These are phyloP conservation scores for Cacoxenus indagator DNA, from an alignment of 2,888 invertebrate species.

Conservation along the genomic window DNA sequence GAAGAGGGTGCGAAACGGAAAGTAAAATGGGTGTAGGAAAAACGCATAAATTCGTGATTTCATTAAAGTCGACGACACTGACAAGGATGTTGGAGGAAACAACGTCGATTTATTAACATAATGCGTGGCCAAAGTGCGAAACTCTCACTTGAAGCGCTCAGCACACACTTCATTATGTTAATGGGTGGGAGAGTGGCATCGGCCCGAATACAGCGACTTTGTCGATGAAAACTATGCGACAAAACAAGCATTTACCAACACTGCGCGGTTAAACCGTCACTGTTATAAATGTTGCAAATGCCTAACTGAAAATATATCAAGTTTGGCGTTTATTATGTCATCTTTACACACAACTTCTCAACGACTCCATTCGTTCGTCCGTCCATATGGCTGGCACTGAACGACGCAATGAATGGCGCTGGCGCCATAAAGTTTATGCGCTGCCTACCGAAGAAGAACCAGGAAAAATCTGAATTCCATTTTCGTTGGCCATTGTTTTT, in stretches of 20 bases:
- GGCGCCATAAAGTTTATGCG: conserved; percentile 60
- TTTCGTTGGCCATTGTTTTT: too few relatives aligned
- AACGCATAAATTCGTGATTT: conserved; percentile 20
- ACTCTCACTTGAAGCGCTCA: background rate
- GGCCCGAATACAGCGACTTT: background rate
- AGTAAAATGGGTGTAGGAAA: background rate
- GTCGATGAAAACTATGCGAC: background rate
- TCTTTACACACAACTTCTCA: background rate
- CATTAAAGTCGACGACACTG: conserved; percentile 4
- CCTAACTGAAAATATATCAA: background rate
- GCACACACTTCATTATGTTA: conserved; percentile 15
- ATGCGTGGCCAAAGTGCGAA: conserved; percentile 12
- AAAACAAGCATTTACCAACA: conserved; percentile 1
- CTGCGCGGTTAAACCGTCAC: background rate
- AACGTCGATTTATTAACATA: conserved; percentile 17
- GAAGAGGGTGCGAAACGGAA: background rate
- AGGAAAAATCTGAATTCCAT: background rate
- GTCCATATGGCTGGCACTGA: background rate
- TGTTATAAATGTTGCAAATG: background rate
- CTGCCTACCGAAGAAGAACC: background rate
- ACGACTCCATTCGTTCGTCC: background rate
- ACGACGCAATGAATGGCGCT: conserved; percentile 38
- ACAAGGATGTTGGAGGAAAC: background rate
- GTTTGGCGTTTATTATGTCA: conserved; percentile 12
- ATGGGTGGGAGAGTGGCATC: conserved; percentile 2